Evolutionary conservation across 2,888 invertebrate species (phyloP).

Genomic region (Nomada ferruginata): DNA sequence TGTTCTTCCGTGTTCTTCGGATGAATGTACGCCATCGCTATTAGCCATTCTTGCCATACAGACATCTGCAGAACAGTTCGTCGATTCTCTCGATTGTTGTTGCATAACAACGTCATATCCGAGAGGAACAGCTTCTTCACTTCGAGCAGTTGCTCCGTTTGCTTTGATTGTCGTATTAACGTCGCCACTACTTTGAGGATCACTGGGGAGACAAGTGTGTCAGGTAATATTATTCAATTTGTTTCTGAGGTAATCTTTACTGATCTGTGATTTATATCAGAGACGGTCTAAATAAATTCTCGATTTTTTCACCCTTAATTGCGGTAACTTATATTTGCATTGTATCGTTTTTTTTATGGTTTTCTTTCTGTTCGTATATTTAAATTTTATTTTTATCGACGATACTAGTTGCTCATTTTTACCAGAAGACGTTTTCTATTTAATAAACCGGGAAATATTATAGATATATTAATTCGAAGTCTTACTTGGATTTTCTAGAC

Average conservation of each 20-base stretch:
- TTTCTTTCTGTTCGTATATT: no score
- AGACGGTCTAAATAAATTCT: not conserved
- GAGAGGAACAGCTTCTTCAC: conserved; percentile 98
- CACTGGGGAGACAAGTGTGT: conserved; percentile 87
- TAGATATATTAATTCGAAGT: conserved; percentile 60
- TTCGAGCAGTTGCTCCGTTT: conserved; percentile 94
- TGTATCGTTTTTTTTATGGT: no score
- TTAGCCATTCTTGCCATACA: conserved; percentile 99
- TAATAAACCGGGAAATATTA: not conserved
- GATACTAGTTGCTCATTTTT: no score
- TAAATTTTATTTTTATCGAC: no score
- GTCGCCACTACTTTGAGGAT: conserved; percentile 99
- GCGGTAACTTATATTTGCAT: no score
- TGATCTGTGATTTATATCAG: no score
- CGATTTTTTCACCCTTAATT: no score
- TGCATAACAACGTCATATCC: conserved; percentile 99
- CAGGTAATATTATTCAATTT: not conserved
- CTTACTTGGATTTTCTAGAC: conserved; percentile 98
- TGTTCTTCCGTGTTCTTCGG: conserved; percentile 97
- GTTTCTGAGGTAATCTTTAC: no score
- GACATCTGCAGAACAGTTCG: conserved; percentile 99
- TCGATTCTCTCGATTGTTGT: conserved; percentile 98
- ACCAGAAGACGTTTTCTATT: no score
- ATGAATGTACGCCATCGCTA: conserved; percentile 99
- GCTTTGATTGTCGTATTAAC: conserved; percentile 97